phyloP scores from a whole-genome alignment of 2,113 vertebrate species.

The Bombycilla garrulus region DNA sequence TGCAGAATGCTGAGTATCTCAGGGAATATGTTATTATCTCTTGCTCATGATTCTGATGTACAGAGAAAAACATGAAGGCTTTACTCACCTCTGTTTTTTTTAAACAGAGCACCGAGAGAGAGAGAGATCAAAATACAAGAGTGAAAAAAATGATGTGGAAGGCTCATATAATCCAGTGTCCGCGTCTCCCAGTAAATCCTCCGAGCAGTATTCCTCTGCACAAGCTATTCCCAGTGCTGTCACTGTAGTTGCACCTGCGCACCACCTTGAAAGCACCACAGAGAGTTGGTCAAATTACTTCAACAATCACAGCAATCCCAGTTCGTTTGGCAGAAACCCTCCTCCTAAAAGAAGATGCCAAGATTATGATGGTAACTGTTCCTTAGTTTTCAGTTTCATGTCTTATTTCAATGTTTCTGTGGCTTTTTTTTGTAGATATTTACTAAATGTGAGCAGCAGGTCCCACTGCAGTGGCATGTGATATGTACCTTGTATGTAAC shows the following conservation, averaged over 20 bases:
- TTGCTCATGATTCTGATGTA: not conserved
- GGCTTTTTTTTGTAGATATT: not conserved
- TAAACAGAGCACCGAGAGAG: constrained; percentile 79
- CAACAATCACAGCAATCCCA: constrained; percentile 85
- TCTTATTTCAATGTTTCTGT: not conserved
- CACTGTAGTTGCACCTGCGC: constrained; percentile 84
- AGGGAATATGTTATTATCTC: not conserved
- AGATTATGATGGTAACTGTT: constrained; percentile 91
- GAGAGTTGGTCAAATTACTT: constrained; percentile 96
- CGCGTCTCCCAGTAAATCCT: constrained; percentile 66
- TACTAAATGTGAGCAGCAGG: not conserved
- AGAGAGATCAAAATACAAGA: constrained; percentile 83
- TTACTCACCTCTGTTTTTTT: not conserved
- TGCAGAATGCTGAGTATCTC: not conserved
- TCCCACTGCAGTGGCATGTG: not conserved
- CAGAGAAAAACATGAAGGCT: not conserved
- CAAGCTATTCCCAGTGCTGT: constrained; percentile 83
- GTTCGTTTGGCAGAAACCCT: constrained; percentile 82
- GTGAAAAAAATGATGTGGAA: constrained; percentile 79
- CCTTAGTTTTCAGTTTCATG: not conserved
- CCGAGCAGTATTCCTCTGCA: constrained; percentile 79
- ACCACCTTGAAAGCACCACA: constrained; percentile 92
- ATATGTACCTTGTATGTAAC: not conserved
- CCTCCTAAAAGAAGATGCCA: constrained; percentile 92
- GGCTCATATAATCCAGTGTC: constrained; percentile 78